Conservation (phyloP, 2,797 vertebrate species). For the Silurus lanzhouensis region DNA sequence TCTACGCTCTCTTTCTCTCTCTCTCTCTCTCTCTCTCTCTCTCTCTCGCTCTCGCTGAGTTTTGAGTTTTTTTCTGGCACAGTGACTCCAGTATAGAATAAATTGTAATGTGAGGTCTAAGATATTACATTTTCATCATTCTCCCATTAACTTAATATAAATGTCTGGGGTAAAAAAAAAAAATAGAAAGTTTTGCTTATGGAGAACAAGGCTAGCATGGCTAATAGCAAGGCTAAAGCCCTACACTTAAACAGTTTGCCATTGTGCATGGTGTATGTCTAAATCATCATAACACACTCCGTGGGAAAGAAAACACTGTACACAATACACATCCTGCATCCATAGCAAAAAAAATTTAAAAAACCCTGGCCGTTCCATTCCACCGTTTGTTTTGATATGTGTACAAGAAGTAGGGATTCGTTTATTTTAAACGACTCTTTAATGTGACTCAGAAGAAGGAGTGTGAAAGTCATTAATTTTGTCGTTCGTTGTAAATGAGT, state of each 20-base stretch:
- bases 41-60: neutral
- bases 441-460: no score
- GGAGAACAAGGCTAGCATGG: neutral
- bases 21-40: neutral
- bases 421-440: no score
- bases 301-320: neutral
- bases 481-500: no score
- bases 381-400: no score
- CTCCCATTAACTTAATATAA: neutral
- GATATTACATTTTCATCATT: neutral
- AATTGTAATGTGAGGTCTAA: neutral
- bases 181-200: neutral
- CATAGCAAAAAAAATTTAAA: no score
- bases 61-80: neutral
- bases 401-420: no score
- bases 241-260: neutral
- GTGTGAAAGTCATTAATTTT: no score
- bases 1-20: neutral
- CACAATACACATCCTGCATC: neutral
- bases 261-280: neutral
- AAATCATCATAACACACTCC: conserved; percentile 9
- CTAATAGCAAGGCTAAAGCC: neutral
- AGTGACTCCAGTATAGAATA: neutral
- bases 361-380: no score
- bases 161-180: no score